phyloP scores from a whole-genome alignment of 2,888 invertebrate genomes.

The Mesochorus sp. region DNA sequence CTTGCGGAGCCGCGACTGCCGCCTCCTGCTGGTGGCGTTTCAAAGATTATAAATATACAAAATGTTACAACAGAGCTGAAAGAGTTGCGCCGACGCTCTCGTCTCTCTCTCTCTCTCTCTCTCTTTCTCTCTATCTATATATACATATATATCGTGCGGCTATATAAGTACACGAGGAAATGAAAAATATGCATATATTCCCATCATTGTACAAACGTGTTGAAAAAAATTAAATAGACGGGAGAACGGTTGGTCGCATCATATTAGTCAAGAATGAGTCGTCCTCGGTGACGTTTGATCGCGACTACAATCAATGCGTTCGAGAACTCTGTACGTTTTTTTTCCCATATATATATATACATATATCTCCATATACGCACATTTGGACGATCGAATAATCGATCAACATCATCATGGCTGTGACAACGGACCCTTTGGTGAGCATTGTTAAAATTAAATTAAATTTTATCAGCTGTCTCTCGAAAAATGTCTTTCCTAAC shows the following conservation, averaged over 20 bases:
- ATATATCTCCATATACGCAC: slow-evolving; percentile 5
- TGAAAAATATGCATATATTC: not conserved
- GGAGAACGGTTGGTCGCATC: not conserved
- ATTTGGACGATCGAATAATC: not conserved
- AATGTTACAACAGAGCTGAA: slow-evolving; percentile 22
- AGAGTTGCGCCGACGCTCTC: slow-evolving; percentile 42
- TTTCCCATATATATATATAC: not conserved
- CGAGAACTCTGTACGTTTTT: not conserved
- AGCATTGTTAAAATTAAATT: slow-evolving; percentile 4
- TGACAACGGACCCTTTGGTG: slow-evolving; percentile 56
- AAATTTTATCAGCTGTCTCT: too few species aligned
- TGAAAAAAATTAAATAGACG: slow-evolving; percentile 51
- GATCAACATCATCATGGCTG: slow-evolving; percentile 40
- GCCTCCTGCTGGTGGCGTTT: slow-evolving; percentile 1
- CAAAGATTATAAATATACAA: slow-evolving; percentile 48
- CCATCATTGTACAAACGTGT: not conserved
- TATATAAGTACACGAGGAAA: not conserved
- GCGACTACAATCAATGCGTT: not conserved
- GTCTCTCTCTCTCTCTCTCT: not conserved
- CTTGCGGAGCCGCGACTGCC: not conserved
- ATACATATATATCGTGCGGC: not conserved
- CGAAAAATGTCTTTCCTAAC: not conserved
- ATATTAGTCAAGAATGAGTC: slow-evolving; percentile 27
- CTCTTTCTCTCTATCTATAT: not conserved
- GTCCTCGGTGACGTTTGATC: slow-evolving; percentile 25